Conservation (phyloP, 2,113 vertebrate genomes). For the Glareola pratincola region DNA sequence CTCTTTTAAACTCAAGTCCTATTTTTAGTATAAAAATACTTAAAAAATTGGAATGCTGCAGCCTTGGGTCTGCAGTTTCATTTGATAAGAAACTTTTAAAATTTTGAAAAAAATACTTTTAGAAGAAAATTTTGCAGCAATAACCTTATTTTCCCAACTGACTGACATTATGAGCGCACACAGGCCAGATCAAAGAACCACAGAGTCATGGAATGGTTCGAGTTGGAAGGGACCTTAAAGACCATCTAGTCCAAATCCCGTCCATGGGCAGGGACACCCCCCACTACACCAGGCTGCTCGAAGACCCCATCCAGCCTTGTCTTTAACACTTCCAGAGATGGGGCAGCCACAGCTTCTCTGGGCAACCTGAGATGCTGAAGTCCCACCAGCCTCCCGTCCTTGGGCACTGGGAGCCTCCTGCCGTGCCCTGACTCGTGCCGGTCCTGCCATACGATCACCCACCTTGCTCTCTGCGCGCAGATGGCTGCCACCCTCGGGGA, state of each 20-base stretch:
- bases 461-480: not conserved
- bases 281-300: no score
- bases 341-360: no score
- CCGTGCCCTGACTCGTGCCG: rapidly evolving
- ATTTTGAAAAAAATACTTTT: not conserved
- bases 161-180: rapidly evolving
- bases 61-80: not conserved
- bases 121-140: not conserved
- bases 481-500: not conserved
- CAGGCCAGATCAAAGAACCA: not conserved
- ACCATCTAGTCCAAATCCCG: no score
- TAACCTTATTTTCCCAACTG: not conserved
- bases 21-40: not conserved
- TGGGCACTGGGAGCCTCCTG: not conserved
- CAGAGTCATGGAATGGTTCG: no score
- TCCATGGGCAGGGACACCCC: no score
- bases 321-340: no score
- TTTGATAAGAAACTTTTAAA: not conserved
- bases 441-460: not conserved
- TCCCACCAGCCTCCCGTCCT: not conserved
- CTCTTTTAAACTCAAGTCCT: not conserved
- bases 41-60: not conserved
- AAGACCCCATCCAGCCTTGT: no score
- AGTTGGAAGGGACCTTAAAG: no score
- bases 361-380: no score